These are phyloP conservation scores for Cotesia glomerata DNA, from an alignment of 1,140 invertebrate species.

Conservation along the genomic window DNA sequence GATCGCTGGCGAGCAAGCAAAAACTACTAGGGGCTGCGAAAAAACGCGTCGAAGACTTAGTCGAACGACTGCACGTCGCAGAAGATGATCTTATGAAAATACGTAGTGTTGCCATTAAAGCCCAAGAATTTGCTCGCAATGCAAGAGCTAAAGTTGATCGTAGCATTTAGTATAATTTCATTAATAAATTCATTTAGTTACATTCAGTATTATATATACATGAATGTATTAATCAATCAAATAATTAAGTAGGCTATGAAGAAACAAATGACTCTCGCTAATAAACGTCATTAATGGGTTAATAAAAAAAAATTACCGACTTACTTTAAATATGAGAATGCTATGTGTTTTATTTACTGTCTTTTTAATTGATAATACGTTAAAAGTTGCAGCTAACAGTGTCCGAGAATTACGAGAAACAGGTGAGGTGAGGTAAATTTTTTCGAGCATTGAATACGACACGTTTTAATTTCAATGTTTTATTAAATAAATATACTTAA, in stretches of 20 bases:
- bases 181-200: conserved; percentile 35
- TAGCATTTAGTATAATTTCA: too few species aligned
- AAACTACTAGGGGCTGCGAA: conserved; percentile 70
- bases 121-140: conserved; percentile 68
- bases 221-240: background rate
- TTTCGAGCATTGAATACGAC: too few species aligned
- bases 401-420: background rate
- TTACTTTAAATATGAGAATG: background rate
- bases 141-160: conserved; percentile 58
- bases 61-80: conserved; percentile 65
- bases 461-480: too few species aligned
- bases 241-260: background rate
- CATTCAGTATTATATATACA: conserved; percentile 16
- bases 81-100: conserved; percentile 68
- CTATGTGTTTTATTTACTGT: background rate
- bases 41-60: conserved; percentile 66
- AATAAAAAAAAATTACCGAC: background rate
- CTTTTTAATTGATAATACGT: background rate
- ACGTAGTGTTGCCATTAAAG: conserved; percentile 69
- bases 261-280: background rate
- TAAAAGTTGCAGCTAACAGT: background rate
- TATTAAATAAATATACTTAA: too few species aligned
- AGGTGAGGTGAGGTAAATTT: background rate
- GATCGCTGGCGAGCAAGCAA: conserved; percentile 68
- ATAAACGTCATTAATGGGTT: background rate